Percentiles rank a stretch among this genome's conserved stretches.
Conservation (phyloP, 2,113 vertebrate genomes). For the Tyto alba region DNA sequence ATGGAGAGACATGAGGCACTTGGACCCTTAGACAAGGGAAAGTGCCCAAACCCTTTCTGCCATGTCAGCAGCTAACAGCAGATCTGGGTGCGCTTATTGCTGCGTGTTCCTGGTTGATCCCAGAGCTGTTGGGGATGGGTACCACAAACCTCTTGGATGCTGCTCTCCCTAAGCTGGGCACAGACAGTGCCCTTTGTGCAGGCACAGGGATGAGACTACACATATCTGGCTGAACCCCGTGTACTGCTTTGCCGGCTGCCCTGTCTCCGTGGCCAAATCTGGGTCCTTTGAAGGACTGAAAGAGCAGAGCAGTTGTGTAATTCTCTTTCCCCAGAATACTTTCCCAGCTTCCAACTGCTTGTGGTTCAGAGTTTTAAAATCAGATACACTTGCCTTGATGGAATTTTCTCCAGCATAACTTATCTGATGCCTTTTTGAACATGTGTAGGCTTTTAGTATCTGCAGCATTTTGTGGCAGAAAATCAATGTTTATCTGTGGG, state of each 20-base stretch:
- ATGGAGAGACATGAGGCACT: not conserved
- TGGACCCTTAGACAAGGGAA: not conserved
- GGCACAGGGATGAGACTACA: accelerated
- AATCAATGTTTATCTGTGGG: not conserved
- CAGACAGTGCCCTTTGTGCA: not conserved
- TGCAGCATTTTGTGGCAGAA: not conserved
- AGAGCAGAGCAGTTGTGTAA: not conserved
- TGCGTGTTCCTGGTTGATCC: not conserved
- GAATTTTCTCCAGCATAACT: not conserved
- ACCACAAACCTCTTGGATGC: not conserved
- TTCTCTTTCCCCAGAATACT: not conserved
- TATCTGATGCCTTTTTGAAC: not conserved
- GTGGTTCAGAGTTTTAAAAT: not conserved
- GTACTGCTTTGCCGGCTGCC: not conserved
- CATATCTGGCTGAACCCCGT: not conserved
- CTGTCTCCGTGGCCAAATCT: accelerated
- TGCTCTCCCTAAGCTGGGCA: not conserved
- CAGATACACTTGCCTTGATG: not conserved
- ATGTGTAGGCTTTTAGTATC: not conserved
- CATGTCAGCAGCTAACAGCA: not conserved
- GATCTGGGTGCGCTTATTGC: not conserved
- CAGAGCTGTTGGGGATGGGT: not conserved
- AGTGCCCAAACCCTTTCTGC: not conserved
- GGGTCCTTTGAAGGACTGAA: not conserved
- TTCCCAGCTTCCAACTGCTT: not conserved